Percentiles rank a stretch among this genome's conserved stretches.
phyloP scores from a whole-genome alignment of 2,113 vertebrate genomes.

The Eclectus roratus region DNA sequence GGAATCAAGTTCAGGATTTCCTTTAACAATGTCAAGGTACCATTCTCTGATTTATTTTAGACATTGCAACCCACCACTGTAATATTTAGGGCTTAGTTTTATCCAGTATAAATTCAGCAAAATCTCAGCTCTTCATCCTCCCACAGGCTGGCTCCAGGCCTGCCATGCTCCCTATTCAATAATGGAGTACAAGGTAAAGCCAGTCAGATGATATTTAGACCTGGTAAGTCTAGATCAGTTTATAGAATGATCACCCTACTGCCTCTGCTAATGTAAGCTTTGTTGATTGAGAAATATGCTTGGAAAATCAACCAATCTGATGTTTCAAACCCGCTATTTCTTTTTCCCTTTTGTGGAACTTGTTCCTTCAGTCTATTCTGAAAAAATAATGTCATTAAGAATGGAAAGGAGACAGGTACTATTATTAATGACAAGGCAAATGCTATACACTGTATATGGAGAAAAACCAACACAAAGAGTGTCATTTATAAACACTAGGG shows the following conservation, averaged over 20 bases:
- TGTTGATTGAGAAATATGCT: background rate
- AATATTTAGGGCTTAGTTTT: background rate
- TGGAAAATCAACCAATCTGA: background rate
- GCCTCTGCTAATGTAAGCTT: background rate
- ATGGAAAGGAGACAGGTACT: background rate
- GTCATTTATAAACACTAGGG: background rate
- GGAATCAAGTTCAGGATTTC: background rate
- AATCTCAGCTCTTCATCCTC: background rate
- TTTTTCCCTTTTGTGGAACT: background rate
- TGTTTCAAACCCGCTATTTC: background rate
- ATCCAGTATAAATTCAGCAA: background rate
- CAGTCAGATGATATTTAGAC: background rate
- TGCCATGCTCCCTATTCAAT: background rate
- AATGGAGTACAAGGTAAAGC: background rate
- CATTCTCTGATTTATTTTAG: background rate
- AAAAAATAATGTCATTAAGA: background rate
- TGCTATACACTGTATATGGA: background rate
- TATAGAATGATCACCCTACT: background rate
- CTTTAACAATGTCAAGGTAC: background rate
- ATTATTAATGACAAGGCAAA: background rate
- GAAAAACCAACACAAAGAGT: background rate
- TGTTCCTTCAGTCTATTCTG: background rate
- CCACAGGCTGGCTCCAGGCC: background rate
- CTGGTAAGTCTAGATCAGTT: background rate
- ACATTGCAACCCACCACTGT: background rate